Evolutionary conservation across 1,140 invertebrate species (phyloP).

Genomic region (Ridgeia piscesae): DNA sequence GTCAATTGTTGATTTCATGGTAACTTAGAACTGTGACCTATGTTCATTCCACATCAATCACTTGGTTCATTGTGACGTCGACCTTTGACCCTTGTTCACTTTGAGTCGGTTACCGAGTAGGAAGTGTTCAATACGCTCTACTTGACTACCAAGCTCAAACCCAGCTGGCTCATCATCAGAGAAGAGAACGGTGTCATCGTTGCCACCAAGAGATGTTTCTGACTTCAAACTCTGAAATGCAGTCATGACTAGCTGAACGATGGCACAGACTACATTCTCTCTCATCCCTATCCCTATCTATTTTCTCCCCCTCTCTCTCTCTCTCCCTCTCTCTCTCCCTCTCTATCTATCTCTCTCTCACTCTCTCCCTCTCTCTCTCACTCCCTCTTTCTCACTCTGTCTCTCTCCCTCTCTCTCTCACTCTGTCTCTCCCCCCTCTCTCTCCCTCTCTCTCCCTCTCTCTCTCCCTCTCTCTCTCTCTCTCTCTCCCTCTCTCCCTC

Average conservation of each 20-base stretch:
- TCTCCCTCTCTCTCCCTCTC: no score
- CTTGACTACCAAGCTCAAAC: background rate
- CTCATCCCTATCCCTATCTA: no score
- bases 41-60: background rate
- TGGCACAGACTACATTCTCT: background rate
- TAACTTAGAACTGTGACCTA: background rate
- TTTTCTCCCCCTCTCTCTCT: no score
- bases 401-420: no score
- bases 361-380: no score
- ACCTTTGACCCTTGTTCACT: background rate
- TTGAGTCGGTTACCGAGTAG: background rate
- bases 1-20: background rate
- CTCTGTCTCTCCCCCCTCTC: no score
- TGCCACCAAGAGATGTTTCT: background rate
- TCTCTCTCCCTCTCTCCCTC: no score
- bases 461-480: no score
- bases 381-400: no score
- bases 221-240: background rate
- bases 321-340: no score
- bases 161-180: background rate
- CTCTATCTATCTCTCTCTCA: no score
- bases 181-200: background rate
- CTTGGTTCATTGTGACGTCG: background rate
- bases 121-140: background rate
- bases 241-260: background rate